Conservation (phyloP, 2,113 vertebrate genomes). For the Illadopsis cleaveri region DNA sequence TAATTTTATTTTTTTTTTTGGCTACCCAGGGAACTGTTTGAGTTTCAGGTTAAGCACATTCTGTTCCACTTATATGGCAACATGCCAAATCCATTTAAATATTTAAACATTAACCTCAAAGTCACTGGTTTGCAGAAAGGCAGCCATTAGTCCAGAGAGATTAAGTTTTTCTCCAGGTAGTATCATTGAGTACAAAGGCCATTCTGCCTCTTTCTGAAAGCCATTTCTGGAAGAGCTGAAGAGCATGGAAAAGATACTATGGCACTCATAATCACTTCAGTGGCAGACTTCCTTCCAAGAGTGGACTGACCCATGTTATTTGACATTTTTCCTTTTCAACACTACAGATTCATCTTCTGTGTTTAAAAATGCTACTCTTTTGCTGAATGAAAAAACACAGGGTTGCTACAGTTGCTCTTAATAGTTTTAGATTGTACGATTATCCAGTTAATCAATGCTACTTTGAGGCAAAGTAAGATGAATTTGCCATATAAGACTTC, state of each 20-base stretch:
- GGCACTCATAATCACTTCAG: not conserved
- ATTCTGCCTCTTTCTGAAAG: not conserved
- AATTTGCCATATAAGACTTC: not conserved
- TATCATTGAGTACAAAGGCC: not conserved
- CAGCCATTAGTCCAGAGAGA: not conserved
- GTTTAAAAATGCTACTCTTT: not conserved
- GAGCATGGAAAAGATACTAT: not conserved
- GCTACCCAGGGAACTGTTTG: not conserved
- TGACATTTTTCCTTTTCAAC: not conserved
- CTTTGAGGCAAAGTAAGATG: not conserved
- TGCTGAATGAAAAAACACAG: not conserved
- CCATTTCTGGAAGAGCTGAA: not conserved
- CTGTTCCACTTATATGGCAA: constrained; percentile 37
- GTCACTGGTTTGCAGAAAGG: constrained; percentile 1
- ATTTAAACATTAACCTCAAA: constrained; percentile 65
- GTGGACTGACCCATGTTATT: accelerated
- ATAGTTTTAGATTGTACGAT: not conserved
- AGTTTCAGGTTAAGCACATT: constrained; percentile 43
- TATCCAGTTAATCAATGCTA: not conserved
- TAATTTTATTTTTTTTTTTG: constrained; percentile 21
- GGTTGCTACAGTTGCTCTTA: not conserved
- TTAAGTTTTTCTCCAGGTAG: not conserved
- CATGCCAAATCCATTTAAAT: constrained; percentile 36
- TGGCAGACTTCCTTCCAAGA: not conserved
- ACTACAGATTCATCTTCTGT: not conserved